phyloP scores from a whole-genome alignment of 2,797 vertebrate species.

The Squalus acanthias region DNA sequence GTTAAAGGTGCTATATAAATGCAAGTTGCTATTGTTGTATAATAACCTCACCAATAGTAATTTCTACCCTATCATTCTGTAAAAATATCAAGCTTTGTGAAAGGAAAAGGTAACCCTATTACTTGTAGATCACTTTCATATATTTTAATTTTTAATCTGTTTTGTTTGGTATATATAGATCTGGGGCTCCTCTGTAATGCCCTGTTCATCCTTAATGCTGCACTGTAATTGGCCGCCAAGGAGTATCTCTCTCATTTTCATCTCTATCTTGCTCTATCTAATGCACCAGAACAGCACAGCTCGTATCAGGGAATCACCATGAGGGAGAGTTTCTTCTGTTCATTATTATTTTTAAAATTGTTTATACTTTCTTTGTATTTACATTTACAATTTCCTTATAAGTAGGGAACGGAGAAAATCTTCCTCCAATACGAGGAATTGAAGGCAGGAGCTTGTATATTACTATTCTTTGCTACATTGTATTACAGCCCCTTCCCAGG shows the following conservation, averaged over 20 bases:
- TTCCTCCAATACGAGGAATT: neutral
- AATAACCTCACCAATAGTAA: neutral
- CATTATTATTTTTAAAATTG: neutral
- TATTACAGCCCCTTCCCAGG: neutral
- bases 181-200: neutral
- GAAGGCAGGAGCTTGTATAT: neutral
- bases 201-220: no score
- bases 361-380: neutral
- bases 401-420: neutral
- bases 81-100: neutral
- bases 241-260: no score
- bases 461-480: neutral
- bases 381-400: neutral
- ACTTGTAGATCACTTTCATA: neutral
- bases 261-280: no score
- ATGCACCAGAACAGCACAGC: no score
- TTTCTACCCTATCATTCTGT: neutral
- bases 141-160: neutral
- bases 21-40: no score
- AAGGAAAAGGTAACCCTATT: neutral
- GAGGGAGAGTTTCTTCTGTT: neutral
- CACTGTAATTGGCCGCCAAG: no score
- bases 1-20: no score
- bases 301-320: no score
- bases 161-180: neutral